Percentiles rank a stretch among this genome's conserved stretches.
These are phyloP conservation scores for Pseudopipra pipra DNA, from an alignment of 2,113 vertebrate species.

Conservation along the genomic window DNA sequence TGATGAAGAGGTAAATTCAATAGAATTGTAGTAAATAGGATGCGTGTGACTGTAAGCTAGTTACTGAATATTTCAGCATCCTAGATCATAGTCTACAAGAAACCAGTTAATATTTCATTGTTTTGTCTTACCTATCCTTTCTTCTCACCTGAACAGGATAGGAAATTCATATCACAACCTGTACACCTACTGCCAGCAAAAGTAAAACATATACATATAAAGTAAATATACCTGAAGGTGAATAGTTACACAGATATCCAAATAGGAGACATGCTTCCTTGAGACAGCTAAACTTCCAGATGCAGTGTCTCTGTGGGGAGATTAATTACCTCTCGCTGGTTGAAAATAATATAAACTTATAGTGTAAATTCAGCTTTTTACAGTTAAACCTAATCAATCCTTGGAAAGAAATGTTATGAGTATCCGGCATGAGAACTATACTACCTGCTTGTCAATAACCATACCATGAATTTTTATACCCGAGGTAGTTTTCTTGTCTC, in stretches of 20 bases:
- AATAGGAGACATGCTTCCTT: neutral
- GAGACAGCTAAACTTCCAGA: neutral
- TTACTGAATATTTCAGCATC: neutral
- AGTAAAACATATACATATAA: neutral
- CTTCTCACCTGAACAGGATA: neutral
- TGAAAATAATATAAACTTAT: neutral
- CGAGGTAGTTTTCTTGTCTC: neutral
- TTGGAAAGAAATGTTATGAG: neutral
- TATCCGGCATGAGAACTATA: neutral
- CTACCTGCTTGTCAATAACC: neutral
- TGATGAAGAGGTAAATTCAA: neutral
- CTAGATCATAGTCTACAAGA: neutral
- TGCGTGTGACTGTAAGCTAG: neutral
- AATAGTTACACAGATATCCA: too few species aligned
- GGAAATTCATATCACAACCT: neutral
- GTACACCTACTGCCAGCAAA: neutral
- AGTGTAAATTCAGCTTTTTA: neutral
- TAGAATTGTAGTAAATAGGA: neutral
- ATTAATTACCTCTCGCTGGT: neutral
- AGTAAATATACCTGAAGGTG: neutral
- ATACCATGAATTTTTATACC: neutral
- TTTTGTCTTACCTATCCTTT: neutral
- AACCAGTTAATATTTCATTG: neutral
- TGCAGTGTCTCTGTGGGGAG: neutral
- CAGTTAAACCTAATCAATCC: neutral